Percentiles rank a stretch among this genome's conserved stretches.
Conservation (phyloP, 2,113 vertebrate genomes). For the Megalops atlanticus region DNA sequence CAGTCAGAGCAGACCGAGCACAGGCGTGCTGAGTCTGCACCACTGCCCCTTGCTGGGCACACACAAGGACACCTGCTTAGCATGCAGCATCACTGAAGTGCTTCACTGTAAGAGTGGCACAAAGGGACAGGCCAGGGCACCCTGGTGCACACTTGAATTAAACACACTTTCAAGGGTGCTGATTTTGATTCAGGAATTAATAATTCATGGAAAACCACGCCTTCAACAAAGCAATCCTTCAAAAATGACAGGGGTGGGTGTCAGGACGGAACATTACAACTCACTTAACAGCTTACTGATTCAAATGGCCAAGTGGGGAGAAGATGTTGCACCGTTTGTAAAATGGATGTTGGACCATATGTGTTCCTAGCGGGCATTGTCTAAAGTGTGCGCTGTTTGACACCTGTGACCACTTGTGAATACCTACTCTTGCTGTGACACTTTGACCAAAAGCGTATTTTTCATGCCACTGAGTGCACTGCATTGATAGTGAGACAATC, state of each 20-base stretch:
- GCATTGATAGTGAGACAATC: too few species aligned
- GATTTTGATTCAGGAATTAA: slow-evolving; percentile 65
- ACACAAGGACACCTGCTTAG: background rate
- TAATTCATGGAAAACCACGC: slow-evolving; percentile 63
- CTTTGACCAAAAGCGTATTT: background rate
- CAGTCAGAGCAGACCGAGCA: too few species aligned
- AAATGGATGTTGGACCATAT: background rate
- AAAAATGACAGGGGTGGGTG: slow-evolving; percentile 43
- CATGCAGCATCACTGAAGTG: background rate
- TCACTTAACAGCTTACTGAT: slow-evolving; percentile 42
- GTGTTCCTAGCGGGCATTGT: background rate
- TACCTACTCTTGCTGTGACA: background rate
- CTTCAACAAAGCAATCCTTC: slow-evolving; percentile 59
- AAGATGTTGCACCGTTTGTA: background rate
- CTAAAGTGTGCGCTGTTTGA: background rate
- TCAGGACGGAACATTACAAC: slow-evolving; percentile 57
- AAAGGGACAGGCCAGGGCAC: slow-evolving; percentile 29
- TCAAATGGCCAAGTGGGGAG: background rate
- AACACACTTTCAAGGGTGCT: slow-evolving; percentile 61
- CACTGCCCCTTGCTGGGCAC: too few species aligned
- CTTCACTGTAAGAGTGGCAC: background rate
- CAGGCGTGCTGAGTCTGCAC: too few species aligned
- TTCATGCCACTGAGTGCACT: background rate
- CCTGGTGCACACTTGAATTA: slow-evolving; percentile 41
- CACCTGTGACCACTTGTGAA: background rate